Evolutionary conservation across 2,113 vertebrate genomes (phyloP), one percentile per base, ranked within the genome.

Genomic region (Sitta europaea): DNA sequence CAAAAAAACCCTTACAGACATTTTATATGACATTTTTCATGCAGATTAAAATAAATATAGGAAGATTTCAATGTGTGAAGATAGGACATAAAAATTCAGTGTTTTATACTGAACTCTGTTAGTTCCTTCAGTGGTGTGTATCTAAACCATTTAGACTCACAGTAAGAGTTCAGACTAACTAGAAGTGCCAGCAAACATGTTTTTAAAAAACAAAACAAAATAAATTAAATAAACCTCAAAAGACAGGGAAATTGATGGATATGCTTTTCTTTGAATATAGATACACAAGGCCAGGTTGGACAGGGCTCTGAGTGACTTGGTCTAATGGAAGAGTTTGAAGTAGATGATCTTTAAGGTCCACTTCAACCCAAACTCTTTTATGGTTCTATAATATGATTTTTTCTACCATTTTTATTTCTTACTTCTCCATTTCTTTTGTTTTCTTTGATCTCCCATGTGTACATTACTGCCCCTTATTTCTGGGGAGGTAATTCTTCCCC

Each of bases 1-100:
- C 0, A 1, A 17, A 72, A 85, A 75, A 24, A 1, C 8, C 5
- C 9, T 28, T 67, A 19, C 20, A 43, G 29, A 28, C 2, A 4
- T 74, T 80, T 92, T 38, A 42, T 28, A n/a, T n/a, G 12, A 40
- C 50, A 11, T 42, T 79, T 65, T 92, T 92, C 14, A 23, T 65
- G 11, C 17, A 72, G 31, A 25, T 55, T 89, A 54, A 70, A 38
- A 88, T 62, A 70, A 80, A 80, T 25, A 23, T 20, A 40, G 29
- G 74, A 94, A 63, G 1, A 42, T 48, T 89, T 85, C 15, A 77
- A 86, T 33, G 6, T 55, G 5, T 38, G 57, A 92, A 67, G 23
- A 63, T 11, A 58, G 4, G 18, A 53, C 31, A 89, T 6, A 51
- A 57, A 90, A 68, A 74, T 25, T 61, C n/a, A 72, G 27, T 65